phyloP scores from a whole-genome alignment of 2,113 vertebrate species.

The Pogonocichla stellata region DNA sequence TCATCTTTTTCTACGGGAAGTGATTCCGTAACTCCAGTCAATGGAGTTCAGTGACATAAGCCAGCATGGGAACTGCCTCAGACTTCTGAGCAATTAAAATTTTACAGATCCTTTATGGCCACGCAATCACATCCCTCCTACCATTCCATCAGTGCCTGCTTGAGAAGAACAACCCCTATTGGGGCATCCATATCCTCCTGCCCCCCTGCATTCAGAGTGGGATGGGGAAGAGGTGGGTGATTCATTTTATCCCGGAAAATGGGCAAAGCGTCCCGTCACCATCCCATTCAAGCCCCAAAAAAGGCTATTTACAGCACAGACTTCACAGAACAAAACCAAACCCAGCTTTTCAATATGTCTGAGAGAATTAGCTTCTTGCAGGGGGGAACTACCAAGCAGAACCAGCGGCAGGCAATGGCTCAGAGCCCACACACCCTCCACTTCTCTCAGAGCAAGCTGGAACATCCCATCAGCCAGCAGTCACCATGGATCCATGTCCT shows the following conservation, averaged over 20 bases:
- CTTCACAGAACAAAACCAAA: background rate
- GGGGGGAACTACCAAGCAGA: background rate
- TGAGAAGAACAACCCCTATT: background rate
- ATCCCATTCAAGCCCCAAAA: background rate
- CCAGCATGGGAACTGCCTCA: background rate
- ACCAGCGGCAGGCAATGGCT: rapidly evolving
- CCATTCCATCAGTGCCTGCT: background rate
- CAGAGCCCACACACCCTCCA: background rate
- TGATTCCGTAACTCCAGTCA: background rate
- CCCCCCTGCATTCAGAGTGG: background rate
- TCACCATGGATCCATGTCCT: background rate
- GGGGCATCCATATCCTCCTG: background rate
- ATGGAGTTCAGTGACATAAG: background rate
- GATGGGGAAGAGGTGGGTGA: background rate
- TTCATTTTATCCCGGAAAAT: background rate
- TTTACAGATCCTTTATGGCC: background rate
- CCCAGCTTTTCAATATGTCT: background rate
- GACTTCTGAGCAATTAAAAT: background rate
- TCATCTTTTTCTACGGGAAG: conserved; percentile 9
- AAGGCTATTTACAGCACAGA: background rate
- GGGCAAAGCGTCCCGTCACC: background rate
- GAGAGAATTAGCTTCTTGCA: background rate
- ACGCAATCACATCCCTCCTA: background rate
- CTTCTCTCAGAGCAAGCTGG: background rate
- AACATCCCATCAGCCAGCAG: rapidly evolving